A percentile compares a stretch with the other conserved stretches of the same genome.
phyloP scores from a whole-genome alignment of 2,797 vertebrate genomes.

The Gadopsis marmoratus region DNA sequence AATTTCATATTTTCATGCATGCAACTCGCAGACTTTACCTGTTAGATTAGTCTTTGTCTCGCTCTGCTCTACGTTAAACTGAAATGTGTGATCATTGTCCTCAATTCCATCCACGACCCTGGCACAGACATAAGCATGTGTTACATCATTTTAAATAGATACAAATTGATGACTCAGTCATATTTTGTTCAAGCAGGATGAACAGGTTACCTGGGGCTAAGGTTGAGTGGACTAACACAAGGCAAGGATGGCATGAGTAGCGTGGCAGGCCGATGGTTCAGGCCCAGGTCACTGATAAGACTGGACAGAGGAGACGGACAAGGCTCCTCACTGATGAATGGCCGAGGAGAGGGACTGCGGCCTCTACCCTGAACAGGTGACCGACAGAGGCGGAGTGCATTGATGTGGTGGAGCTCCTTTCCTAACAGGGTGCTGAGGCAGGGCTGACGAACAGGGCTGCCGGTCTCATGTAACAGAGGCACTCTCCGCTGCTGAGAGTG shows the following conservation, averaged over 20 bases:
- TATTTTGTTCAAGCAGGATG: conserved; percentile 3
- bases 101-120: conserved; percentile 97
- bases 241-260: conserved; percentile 90
- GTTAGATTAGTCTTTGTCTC: conserved; percentile 67
- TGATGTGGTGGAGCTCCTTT: conserved; percentile 88
- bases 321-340: conserved; percentile 64
- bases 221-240: conserved; percentile 87
- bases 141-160: neutral
- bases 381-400: conserved; percentile 82
- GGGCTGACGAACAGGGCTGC: conserved; percentile 82
- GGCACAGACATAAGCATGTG: conserved; percentile 33
- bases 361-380: conserved; percentile 83
- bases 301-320: conserved; percentile 30
- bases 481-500: conserved; percentile 75
- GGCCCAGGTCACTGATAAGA: conserved; percentile 45
- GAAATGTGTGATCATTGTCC: conserved; percentile 89
- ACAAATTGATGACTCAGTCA: neutral
- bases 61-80: conserved; percentile 85
- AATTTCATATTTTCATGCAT: neutral
- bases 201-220: conserved; percentile 91
- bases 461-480: conserved; percentile 84
- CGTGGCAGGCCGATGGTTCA: conserved; percentile 83
- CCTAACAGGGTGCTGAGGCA: conserved; percentile 88
- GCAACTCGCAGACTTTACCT: conserved; percentile 68
- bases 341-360: conserved; percentile 81